Conservation (phyloP, 2,113 vertebrate genomes). For the Beaufortia kweichowensis region DNA sequence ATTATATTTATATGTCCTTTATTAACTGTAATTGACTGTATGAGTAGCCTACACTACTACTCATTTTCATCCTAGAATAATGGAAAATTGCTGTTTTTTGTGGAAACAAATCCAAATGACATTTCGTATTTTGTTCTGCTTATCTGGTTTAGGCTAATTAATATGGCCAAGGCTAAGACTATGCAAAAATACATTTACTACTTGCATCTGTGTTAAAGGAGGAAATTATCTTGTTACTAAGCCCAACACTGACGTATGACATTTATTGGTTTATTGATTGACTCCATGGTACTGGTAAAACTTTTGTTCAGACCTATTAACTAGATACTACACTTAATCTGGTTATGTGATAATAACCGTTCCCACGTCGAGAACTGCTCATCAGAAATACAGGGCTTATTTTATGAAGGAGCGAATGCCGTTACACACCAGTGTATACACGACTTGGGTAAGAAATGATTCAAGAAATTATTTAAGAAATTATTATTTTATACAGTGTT, state of each 20-base stretch:
- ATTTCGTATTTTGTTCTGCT: neutral
- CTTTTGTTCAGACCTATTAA: neutral
- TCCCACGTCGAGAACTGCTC: no score
- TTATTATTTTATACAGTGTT: no score
- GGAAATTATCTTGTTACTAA: constrained; percentile 13
- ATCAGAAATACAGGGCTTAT: no score
- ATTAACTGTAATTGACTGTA: neutral
- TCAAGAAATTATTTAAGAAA: no score
- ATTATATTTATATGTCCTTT: neutral
- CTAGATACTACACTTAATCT: neutral
- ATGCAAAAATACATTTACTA: neutral
- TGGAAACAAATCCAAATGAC: neutral
- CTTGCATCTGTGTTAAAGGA: neutral
- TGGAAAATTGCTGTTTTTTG: neutral
- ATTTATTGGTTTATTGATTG: constrained; percentile 19
- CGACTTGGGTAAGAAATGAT: no score
- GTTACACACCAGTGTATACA: no score
- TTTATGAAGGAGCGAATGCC: no score
- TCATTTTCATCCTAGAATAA: no score
- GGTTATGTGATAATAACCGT: neutral
- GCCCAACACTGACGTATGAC: constrained; percentile 5
- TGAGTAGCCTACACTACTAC: no score
- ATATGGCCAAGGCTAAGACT: neutral
- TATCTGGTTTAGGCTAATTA: neutral
- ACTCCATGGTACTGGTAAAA: constrained; percentile 8